Conservation (phyloP, 2,113 vertebrate species). For the Etheostoma cragini region DNA sequence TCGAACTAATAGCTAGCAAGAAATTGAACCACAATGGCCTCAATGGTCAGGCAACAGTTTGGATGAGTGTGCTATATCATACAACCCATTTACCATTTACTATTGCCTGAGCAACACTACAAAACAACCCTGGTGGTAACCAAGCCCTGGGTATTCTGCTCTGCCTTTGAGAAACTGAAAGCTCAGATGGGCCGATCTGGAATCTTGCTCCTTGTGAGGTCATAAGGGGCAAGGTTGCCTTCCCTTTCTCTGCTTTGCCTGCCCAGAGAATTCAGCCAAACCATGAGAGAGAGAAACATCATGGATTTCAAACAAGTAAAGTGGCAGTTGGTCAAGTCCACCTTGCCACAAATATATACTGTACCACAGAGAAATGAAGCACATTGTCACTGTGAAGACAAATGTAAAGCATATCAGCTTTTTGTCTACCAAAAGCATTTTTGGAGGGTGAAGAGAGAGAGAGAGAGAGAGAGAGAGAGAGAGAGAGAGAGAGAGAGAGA, state of each 20-base stretch:
- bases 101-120: neutral
- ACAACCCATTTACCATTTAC: neutral
- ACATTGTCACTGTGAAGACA: neutral
- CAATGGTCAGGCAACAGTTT: neutral
- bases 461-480: neutral
- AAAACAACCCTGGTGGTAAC: neutral
- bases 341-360: neutral
- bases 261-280: too few species aligned
- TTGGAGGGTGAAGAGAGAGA: neutral
- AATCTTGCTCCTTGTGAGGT: too few species aligned
- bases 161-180: too few species aligned
- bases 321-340: too few species aligned
- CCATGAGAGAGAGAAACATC: too few species aligned
- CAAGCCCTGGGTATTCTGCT: too few species aligned
- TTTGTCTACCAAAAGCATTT: neutral
- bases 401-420: too few species aligned
- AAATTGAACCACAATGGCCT: neutral
- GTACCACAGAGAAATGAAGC: neutral
- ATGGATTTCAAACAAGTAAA: too few species aligned
- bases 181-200: too few species aligned
- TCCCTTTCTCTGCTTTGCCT: too few species aligned
- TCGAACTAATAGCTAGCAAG: neutral
- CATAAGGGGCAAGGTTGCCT: too few species aligned
- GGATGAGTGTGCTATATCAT: neutral
- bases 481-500: neutral